phyloP scores from a whole-genome alignment of 64 coral and sea anemone species.

The Astreopora myriophthalma region DNA sequence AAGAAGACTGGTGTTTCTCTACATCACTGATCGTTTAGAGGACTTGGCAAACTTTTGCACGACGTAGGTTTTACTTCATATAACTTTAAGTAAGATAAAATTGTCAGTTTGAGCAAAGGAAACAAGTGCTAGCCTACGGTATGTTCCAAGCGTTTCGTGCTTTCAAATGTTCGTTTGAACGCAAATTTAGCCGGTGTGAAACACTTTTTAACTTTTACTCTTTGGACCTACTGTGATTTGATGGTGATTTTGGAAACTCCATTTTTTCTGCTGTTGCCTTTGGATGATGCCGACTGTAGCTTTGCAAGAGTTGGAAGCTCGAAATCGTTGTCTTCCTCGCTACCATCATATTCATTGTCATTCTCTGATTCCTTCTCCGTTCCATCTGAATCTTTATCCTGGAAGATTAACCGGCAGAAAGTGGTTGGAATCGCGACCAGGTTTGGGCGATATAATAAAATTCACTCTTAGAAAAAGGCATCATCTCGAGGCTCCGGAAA shows the following conservation, averaged over 20 bases:
- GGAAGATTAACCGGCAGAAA: background rate
- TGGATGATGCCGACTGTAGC: background rate
- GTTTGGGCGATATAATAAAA: too few relatives aligned
- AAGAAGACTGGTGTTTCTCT: background rate
- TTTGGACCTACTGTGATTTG: background rate
- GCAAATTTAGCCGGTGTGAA: too few relatives aligned
- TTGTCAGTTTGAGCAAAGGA: too few relatives aligned
- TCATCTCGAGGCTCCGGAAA: too few relatives aligned
- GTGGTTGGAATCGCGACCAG: background rate
- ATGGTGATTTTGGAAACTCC: background rate
- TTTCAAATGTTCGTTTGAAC: too few relatives aligned
- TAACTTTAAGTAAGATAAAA: too few relatives aligned
- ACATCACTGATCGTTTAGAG: background rate
- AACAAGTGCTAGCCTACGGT: too few relatives aligned
- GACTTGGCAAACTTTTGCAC: too few relatives aligned
- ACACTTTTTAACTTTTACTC: too few relatives aligned
- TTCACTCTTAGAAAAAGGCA: too few relatives aligned
- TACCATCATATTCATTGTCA: background rate
- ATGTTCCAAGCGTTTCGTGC: too few relatives aligned
- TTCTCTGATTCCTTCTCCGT: background rate
- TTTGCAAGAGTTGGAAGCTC: background rate
- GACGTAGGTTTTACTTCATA: too few relatives aligned
- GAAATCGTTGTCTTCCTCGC: background rate
- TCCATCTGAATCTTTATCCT: slow-evolving; percentile 8
- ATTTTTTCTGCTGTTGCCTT: background rate